A percentile compares a stretch with the other conserved stretches of the same genome.
Evolutionary conservation across 2,888 invertebrate genomes (phyloP).

Genomic region (Eudasyphora cyanicolor): DNA sequence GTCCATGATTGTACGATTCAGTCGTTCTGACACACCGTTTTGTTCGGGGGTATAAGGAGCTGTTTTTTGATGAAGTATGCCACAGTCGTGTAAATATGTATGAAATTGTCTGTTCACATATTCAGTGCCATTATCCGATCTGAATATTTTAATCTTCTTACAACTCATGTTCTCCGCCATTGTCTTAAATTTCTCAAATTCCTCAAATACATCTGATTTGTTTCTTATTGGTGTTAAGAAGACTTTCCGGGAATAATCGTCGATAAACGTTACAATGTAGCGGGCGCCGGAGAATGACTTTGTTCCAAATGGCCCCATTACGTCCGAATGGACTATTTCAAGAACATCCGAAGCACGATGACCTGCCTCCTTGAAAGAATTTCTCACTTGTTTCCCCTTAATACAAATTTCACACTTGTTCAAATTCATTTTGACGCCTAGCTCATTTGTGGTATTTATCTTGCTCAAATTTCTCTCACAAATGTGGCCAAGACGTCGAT

Average conservation of each 20-base stretch:
- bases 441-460: conserved; percentile 39
- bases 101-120: conserved; percentile 28
- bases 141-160: conserved; percentile 56
- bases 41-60: conserved; percentile 51
- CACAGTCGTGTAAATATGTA: conserved; percentile 20
- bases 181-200: too few species aligned
- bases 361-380: conserved; percentile 60
- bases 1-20: conserved; percentile 52
- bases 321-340: conserved; percentile 74
- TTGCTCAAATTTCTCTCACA: conserved; percentile 52
- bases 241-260: conserved; percentile 70
- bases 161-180: conserved; percentile 60
- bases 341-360: conserved; percentile 67
- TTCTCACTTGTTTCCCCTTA: conserved; percentile 68
- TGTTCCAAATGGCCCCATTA: conserved; percentile 75
- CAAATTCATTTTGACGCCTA: conserved; percentile 32
- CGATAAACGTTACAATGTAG: conserved; percentile 76
- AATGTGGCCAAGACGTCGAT: conserved; percentile 66
- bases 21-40: conserved; percentile 47
- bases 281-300: conserved; percentile 72
- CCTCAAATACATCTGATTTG: too few species aligned
- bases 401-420: conserved; percentile 65
- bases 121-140: conserved; percentile 65
- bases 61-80: conserved; percentile 48
- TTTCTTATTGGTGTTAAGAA: conserved; percentile 59